Conservation (phyloP, 2,888 invertebrate species). For the Caenorhabditis wallacei region DNA sequence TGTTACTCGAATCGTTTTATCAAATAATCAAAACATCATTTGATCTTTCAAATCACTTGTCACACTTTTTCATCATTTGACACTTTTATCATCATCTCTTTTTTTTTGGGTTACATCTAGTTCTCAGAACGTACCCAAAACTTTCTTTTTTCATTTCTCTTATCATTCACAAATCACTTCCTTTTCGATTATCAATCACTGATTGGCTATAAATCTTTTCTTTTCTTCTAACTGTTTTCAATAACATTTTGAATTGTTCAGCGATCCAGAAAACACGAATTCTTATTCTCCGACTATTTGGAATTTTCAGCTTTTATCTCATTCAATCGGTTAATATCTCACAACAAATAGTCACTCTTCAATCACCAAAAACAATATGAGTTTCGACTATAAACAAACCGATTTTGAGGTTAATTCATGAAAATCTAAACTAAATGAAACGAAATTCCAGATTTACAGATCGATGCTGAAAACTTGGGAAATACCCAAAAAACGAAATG, state of each 20-base stretch:
- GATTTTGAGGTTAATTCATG: slow-evolving; percentile 40
- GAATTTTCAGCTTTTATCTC: not conserved
- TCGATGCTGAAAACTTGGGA: slow-evolving; percentile 1
- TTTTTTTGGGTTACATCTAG: slow-evolving; percentile 18
- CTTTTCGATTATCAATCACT: not conserved
- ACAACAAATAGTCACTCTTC: not conserved
- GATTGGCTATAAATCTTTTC: not conserved
- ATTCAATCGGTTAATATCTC: not conserved
- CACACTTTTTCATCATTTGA: slow-evolving; percentile 35
- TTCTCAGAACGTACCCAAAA: slow-evolving; percentile 32
- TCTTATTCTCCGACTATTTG: no score
- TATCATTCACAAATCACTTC: slow-evolving; percentile 12
- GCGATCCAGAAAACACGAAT: no score
- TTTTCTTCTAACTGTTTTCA: not conserved
- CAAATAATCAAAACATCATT: slow-evolving; percentile 14
- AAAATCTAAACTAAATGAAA: not conserved
- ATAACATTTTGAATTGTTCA: not conserved
- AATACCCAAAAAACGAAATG: slow-evolving; percentile 9
- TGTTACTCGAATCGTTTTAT: not conserved
- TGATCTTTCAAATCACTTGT: slow-evolving; percentile 37
- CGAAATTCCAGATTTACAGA: slow-evolving; percentile 23
- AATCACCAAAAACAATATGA: slow-evolving; percentile 12
- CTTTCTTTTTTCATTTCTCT: not conserved
- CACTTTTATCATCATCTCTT: slow-evolving; percentile 22
- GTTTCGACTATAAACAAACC: slow-evolving; percentile 55